Evolutionary conservation across 2,888 invertebrate species (phyloP), one percentile per base, ranked within the genome.

Genomic region (Drosophila kanekoi): DNA sequence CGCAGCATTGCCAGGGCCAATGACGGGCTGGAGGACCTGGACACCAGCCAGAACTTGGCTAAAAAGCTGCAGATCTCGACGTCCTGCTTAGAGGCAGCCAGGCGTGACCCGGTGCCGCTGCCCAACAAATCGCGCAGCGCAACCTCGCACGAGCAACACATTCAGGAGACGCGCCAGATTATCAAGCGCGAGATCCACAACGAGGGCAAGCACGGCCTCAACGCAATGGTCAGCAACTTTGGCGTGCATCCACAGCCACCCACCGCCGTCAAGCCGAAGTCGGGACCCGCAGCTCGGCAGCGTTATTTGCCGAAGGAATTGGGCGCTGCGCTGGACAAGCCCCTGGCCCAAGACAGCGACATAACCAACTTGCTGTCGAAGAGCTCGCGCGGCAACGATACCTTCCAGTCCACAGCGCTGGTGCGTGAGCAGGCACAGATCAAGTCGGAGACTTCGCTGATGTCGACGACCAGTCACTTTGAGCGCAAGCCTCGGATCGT

Each of bases 1-100:
- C 95, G 95, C 89, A 95, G 95, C 90, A 95, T 95, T 67, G 94
- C 95, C 79, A 93, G 94, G 64, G 89, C 91, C 9, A 83, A 72
- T 6, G 81, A 79, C 2, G 81, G 75, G 3, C 44, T 79, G 4
- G 87, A 93, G 65, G 91, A 90, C 28, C 8, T 74, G 11, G 91
- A 91, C 40, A 91, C 72, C n/a, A 86, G 81, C 57, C 81, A 81
- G 62, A 90, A 84, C n/a, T 80, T 85, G 67, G 84, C 87, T 64
- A 90, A 90, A 72, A 91, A 91, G 67, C 48, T 87, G 35, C 90
- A 90, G 72, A 86, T 89, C 20, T 85, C 89, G 8, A 79, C 76
- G 3, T 84, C 83, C 40, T 81, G 77, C 38, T 16, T 89, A 61
- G 83, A 87, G 37, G 72, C 89, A 5, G 28, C 77, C 0, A 4